These are phyloP conservation scores for Brenthis daphne DNA, from an alignment of 2,888 invertebrate genomes.

Conservation along the genomic window DNA sequence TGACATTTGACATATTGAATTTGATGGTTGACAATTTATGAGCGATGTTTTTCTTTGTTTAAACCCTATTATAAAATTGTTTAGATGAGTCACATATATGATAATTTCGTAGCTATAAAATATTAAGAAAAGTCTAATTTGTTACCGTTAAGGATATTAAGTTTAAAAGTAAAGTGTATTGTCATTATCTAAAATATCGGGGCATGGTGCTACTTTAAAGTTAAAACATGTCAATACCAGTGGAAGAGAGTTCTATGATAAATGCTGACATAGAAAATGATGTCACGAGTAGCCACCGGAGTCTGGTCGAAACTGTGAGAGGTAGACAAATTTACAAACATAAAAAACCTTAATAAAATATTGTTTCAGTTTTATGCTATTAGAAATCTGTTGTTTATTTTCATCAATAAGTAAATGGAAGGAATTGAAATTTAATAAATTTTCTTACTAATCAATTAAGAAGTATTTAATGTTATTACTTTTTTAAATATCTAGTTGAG, in stretches of 20 bases:
- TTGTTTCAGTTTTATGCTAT: not conserved
- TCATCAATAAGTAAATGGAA: too few species aligned
- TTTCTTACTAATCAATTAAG: too few species aligned
- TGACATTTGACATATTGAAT: not conserved
- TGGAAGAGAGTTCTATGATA: conserved; percentile 73
- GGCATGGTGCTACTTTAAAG: conserved; percentile 49
- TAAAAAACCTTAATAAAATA: not conserved
- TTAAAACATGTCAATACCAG: conserved; percentile 57
- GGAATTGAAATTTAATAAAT: too few species aligned
- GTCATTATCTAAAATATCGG: conserved; percentile 19
- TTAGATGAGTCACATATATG: conserved; percentile 30
- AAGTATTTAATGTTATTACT: not conserved
- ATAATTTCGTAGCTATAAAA: conserved; percentile 5
- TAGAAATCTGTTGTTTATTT: too few species aligned
- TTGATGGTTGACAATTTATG: conserved; percentile 14
- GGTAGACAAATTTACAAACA: conserved; percentile 48
- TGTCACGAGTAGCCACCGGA: conserved; percentile 65
- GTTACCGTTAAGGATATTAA: conserved; percentile 1
- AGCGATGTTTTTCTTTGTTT: conserved; percentile 31
- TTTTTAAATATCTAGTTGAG: conserved; percentile 57
- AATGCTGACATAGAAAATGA: conserved; percentile 73
- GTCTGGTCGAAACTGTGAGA: conserved; percentile 61
- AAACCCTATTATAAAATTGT: conserved; percentile 12
- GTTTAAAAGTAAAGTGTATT: conserved; percentile 1
- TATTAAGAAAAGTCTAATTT: not conserved